These are phyloP conservation scores for Ibidorhyncha struthersii DNA, from an alignment of 2,113 vertebrate species.

Conservation along the genomic window DNA sequence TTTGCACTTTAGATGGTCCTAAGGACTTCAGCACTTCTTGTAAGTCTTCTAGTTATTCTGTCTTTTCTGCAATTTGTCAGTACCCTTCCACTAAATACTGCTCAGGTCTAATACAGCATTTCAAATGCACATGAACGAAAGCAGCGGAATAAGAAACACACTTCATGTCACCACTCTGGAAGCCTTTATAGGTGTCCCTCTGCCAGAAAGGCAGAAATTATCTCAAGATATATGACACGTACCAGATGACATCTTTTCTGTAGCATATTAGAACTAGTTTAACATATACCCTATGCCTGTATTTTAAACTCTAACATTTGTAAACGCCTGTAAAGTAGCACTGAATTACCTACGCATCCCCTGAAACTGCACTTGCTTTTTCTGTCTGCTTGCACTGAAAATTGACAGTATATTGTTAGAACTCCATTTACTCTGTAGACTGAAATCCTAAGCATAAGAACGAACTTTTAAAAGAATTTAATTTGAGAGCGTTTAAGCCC, in stretches of 20 bases:
- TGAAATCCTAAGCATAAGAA: not conserved
- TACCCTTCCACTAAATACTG: not conserved
- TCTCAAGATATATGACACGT: fast-evolving
- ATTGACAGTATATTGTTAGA: not conserved
- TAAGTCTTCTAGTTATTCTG: not conserved
- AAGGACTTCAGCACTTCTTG: not conserved
- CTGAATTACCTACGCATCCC: not conserved
- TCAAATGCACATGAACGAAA: not conserved
- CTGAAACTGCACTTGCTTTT: not conserved
- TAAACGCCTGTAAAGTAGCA: not conserved
- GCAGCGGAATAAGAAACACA: not conserved
- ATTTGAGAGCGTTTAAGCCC: not conserved
- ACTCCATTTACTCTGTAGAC: not conserved
- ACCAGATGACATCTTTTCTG: not conserved
- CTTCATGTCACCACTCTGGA: not conserved
- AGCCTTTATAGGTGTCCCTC: not conserved
- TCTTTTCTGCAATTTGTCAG: not conserved
- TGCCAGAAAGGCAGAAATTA: not conserved
- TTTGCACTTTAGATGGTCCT: not conserved
- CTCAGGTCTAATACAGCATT: not conserved
- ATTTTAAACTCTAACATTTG: not conserved
- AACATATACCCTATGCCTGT: not conserved
- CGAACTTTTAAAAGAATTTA: not conserved
- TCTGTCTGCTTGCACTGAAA: not conserved
- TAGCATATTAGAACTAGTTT: not conserved